These are phyloP conservation scores for Limnephilus lunatus DNA, from an alignment of 2,888 invertebrate genomes.

Conservation along the genomic window DNA sequence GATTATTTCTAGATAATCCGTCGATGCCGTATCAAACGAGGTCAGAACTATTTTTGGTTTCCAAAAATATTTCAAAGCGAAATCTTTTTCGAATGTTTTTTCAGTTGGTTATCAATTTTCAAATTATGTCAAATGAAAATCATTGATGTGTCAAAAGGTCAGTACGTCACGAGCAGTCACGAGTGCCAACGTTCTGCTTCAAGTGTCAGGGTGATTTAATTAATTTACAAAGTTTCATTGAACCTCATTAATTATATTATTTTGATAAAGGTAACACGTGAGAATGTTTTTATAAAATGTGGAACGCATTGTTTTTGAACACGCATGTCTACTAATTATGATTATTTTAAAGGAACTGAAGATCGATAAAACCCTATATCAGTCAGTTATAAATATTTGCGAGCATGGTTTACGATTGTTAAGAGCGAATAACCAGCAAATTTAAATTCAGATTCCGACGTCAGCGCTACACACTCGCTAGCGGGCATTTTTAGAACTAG, in stretches of 20 bases:
- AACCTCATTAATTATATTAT: background rate
- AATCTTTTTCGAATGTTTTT: background rate
- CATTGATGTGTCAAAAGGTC: slow-evolving; percentile 1
- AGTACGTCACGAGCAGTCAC: background rate
- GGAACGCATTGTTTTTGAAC: background rate
- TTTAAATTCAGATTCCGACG: too few species aligned
- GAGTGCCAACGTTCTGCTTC: background rate
- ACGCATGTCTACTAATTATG: background rate
- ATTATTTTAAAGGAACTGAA: background rate
- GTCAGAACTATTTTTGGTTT: background rate
- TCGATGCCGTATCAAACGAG: background rate
- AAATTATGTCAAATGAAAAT: slow-evolving; percentile 1
- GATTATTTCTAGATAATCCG: background rate
- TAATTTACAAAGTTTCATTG: background rate
- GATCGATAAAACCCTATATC: too few species aligned
- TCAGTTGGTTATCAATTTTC: background rate
- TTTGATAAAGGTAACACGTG: background rate
- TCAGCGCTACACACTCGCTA: too few species aligned
- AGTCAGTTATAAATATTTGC: too few species aligned
- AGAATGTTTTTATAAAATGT: background rate
- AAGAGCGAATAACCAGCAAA: too few species aligned
- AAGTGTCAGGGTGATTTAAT: background rate
- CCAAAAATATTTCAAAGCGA: background rate
- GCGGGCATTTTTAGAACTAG: too few species aligned
- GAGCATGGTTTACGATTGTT: too few species aligned